Evolutionary conservation across 2,888 invertebrate genomes (phyloP), one percentile per base, ranked within the genome.

Genomic region (Lathronympha strigana): DNA sequence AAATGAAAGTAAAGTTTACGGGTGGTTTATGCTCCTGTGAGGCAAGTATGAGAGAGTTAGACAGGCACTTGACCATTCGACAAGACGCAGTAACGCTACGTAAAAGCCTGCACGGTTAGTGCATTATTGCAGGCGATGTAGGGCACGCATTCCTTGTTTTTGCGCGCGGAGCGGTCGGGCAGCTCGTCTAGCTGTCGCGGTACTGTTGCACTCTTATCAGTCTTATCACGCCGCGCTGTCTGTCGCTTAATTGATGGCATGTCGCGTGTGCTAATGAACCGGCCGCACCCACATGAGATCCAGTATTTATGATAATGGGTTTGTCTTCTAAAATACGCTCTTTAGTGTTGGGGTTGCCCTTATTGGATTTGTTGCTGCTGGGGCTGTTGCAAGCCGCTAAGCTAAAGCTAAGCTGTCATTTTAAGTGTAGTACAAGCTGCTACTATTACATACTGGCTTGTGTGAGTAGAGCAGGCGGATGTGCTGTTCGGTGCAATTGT

Each of bases 191-290:
- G 57, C 57, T 57, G 63, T 43, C 63, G 31, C 31, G 23, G 43
- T 36, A 50, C 63, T 63, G 63, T 43, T 57, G 63, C 28, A n/a
- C 54, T 63, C 33, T 57, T 63, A 63, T 57, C 63, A 63, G 57
- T 63, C 23, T 57, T 63, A 63, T 63, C 63, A 63, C 57, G 63
- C 62, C 53, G 38, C 50, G 55, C 57, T 50, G 63, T 57, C 63
- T 63, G 63, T 50, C 33, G 45, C 17, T 50, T 63, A 63, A 63
- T 63, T 63, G 63, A 57, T 63, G 21, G 57, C 63, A 11, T 53
- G 51, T 61, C 51, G 51, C 51, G 36, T 4, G 31, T 45, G 23
- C 60, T 49, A 60, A 60, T 25, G 49, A 49, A 60, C 47, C 47
- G 49, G 49, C 49, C 23, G 33, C 33, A 60, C 57, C 57, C 43